A percentile compares a stretch with the other conserved stretches of the same genome.
Evolutionary conservation across 2,888 invertebrate genomes (phyloP).

Genomic region (Acronicta aceris): DNA sequence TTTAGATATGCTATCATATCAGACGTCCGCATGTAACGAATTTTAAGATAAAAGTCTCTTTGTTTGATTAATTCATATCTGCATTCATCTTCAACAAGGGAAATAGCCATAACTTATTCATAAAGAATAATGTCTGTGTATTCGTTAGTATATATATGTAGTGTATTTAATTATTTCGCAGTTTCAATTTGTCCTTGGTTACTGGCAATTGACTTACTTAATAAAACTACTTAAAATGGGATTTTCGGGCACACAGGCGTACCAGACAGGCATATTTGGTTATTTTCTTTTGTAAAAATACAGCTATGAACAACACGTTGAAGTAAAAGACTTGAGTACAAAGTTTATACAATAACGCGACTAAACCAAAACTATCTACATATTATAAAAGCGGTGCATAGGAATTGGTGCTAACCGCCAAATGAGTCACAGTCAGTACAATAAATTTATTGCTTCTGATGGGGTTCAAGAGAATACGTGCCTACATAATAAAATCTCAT

Average conservation of each 20-base stretch:
- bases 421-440: constrained; percentile 53
- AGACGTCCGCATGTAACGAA: constrained; percentile 27
- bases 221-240: too few relatives aligned
- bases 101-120: background rate
- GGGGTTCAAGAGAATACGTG: constrained; percentile 72
- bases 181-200: too few relatives aligned
- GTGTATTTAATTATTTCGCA: too few relatives aligned
- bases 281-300: too few relatives aligned
- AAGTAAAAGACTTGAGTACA: background rate
- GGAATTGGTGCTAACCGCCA: background rate
- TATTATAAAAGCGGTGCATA: constrained; percentile 5
- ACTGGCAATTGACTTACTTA: too few relatives aligned
- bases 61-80: constrained; percentile 19
- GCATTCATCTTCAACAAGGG: constrained; percentile 12
- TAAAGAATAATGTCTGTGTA: too few relatives aligned
- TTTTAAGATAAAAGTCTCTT: constrained; percentile 32
- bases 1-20: constrained; percentile 16
- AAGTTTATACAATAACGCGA: background rate
- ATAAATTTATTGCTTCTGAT: constrained; percentile 45
- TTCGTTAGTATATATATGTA: too few relatives aligned
- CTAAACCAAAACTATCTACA: too few relatives aligned
- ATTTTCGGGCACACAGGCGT: too few relatives aligned
- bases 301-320: background rate
- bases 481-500: constrained; percentile 70
- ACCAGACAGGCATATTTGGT: too few relatives aligned